phyloP scores from a whole-genome alignment of 2,113 vertebrate species.

The Neogobius melanostomus region DNA sequence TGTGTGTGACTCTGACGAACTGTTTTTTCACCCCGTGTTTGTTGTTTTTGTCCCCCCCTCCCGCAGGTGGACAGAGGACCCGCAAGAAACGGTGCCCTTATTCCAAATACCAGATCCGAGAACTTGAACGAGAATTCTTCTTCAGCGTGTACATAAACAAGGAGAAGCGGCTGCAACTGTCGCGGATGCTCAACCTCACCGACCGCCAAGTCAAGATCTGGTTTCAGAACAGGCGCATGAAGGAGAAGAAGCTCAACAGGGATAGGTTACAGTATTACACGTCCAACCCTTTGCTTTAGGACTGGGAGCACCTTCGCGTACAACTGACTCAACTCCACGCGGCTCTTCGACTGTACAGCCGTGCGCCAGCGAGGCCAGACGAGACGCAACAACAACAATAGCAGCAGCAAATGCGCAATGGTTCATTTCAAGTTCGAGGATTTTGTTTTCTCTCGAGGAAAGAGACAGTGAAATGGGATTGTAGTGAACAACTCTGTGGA shows the following conservation, averaged over 20 bases:
- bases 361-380: constrained; percentile 51
- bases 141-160: constrained; percentile 99
- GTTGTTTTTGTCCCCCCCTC: constrained; percentile 41
- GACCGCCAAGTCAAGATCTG: constrained; percentile 99
- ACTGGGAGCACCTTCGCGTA: constrained; percentile 7
- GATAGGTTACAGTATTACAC: constrained; percentile 97
- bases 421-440: constrained; percentile 78
- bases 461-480: constrained; percentile 39
- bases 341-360: constrained; percentile 37
- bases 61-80: constrained; percentile 88
- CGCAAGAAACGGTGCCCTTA: constrained; percentile 97
- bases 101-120: constrained; percentile 96
- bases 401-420: constrained; percentile 42
- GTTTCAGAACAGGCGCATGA: constrained; percentile 99
- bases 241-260: constrained; percentile 99
- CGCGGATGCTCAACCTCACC: constrained; percentile 97
- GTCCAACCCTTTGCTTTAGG: constrained; percentile 91
- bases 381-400: constrained; percentile 34
- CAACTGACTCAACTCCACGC: constrained; percentile 33
- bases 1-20: too few species aligned
- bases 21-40: too few species aligned
- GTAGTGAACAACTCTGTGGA: constrained; percentile 38
- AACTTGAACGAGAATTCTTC: constrained; percentile 97
- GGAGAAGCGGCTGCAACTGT: constrained; percentile 95
- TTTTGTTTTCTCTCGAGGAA: constrained; percentile 20